These are phyloP conservation scores for Priocnemis perturbator DNA, from an alignment of 2,888 invertebrate species.

Conservation along the genomic window DNA sequence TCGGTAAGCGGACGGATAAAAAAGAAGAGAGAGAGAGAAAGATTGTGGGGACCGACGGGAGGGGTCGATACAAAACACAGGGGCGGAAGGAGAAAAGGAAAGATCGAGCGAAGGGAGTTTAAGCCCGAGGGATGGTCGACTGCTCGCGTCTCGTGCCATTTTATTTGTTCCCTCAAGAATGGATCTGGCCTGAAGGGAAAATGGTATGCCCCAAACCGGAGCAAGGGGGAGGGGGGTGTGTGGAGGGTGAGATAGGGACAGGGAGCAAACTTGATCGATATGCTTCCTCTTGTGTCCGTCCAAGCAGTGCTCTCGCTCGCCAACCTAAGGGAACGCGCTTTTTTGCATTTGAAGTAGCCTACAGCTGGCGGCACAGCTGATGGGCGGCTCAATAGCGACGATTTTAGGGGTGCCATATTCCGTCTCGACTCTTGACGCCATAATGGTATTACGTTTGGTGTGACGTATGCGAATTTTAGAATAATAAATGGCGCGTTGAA, in stretches of 20 bases:
- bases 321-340: conserved; percentile 8
- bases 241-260: background rate
- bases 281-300: conserved; percentile 2
- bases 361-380: conserved; percentile 58
- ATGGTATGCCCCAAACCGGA: conserved; percentile 4
- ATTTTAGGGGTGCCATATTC: conserved; percentile 26
- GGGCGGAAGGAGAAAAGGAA: conserved; percentile 4
- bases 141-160: conserved; percentile 35
- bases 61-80: conserved; percentile 6
- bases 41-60: conserved; percentile 19
- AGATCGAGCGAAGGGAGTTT: conserved; percentile 16
- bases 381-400: conserved; percentile 30
- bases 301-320: conserved; percentile 13
- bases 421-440: background rate
- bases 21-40: background rate
- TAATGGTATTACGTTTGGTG: too few relatives aligned
- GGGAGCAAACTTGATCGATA: conserved; percentile 39
- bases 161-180: conserved; percentile 48
- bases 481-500: too few relatives aligned
- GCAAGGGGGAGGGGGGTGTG: background rate
- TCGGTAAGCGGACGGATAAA: background rate
- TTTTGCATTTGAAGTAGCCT: conserved; percentile 37
- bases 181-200: conserved; percentile 30
- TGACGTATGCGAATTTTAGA: too few relatives aligned
- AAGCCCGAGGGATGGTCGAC: conserved; percentile 31